These are phyloP conservation scores for Tokudaia tokunoshimensis DNA, from an alignment of 2,797 vertebrate species.

Conservation along the genomic window DNA sequence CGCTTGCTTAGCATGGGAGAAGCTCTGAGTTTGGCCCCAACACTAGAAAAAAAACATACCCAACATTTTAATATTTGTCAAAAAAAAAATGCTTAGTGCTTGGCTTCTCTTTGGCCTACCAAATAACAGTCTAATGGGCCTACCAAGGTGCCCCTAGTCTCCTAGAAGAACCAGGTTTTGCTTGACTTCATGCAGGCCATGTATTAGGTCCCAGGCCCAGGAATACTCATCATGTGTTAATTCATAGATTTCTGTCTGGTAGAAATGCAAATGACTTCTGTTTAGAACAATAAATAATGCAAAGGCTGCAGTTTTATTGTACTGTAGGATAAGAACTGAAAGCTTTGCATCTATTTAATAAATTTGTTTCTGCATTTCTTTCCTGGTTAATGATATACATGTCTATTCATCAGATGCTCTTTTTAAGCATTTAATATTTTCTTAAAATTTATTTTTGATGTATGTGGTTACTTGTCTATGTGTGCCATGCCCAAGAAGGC, in stretches of 20 bases:
- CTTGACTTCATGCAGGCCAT: not conserved
- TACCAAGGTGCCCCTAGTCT: not conserved
- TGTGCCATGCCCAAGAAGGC: not conserved
- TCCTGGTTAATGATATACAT: not conserved
- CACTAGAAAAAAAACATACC: not conserved
- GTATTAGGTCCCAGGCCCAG: not conserved
- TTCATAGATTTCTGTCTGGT: conserved; percentile 15
- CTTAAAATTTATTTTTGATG: not conserved
- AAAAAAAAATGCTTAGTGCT: not conserved
- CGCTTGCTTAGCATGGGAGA: not conserved
- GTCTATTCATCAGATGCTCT: conserved; percentile 19
- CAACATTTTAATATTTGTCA: not conserved
- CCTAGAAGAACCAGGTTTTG: not conserved
- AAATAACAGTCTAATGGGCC: not conserved
- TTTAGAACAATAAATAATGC: conserved; percentile 47
- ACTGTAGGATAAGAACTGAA: not conserved
- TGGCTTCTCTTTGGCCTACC: not conserved
- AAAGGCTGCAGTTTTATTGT: not conserved
- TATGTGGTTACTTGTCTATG: not conserved
- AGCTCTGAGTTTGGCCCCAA: not conserved
- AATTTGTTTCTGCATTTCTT: conserved; percentile 39
- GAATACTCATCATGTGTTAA: not conserved
- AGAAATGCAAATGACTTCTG: conserved; percentile 59
- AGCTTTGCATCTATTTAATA: conserved; percentile 60
- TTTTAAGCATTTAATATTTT: not conserved